phyloP scores from a whole-genome alignment of 1,140 invertebrate species.

The Homalodisca vitripennis region DNA sequence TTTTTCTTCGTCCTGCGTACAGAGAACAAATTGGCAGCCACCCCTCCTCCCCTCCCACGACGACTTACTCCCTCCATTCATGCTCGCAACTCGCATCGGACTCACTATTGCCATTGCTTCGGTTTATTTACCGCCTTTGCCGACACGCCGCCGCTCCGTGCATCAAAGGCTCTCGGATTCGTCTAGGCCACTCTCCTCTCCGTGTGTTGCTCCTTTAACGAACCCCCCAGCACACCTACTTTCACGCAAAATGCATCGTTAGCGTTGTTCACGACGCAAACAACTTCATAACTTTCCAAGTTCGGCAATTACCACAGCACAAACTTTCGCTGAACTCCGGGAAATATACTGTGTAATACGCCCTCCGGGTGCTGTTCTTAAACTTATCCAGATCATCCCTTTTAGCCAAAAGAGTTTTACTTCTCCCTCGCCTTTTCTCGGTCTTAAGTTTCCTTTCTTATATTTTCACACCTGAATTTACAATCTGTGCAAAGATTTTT shows the following conservation, averaged over 20 bases:
- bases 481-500: too few relatives aligned
- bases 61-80: conserved; percentile 19
- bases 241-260: too few relatives aligned
- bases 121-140: too few relatives aligned
- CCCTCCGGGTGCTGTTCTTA: neutral
- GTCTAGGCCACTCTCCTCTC: too few relatives aligned
- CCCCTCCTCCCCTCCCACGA: neutral
- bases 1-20: conserved; percentile 27
- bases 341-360: neutral
- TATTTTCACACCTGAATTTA: too few relatives aligned
- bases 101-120: too few relatives aligned
- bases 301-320: conserved; percentile 4
- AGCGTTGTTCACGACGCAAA: neutral
- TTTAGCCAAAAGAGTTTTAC: neutral
- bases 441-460: neutral
- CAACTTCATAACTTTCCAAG: conserved; percentile 1
- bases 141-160: too few relatives aligned
- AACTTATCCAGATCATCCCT: too few relatives aligned
- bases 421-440: neutral
- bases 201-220: too few relatives aligned
- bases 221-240: too few relatives aligned
- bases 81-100: too few relatives aligned
- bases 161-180: too few relatives aligned
- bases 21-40: conserved; percentile 7
- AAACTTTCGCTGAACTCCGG: conserved; percentile 4